Conservation (phyloP, 2,797 vertebrate genomes). For the Anomalospiza imberbis region DNA sequence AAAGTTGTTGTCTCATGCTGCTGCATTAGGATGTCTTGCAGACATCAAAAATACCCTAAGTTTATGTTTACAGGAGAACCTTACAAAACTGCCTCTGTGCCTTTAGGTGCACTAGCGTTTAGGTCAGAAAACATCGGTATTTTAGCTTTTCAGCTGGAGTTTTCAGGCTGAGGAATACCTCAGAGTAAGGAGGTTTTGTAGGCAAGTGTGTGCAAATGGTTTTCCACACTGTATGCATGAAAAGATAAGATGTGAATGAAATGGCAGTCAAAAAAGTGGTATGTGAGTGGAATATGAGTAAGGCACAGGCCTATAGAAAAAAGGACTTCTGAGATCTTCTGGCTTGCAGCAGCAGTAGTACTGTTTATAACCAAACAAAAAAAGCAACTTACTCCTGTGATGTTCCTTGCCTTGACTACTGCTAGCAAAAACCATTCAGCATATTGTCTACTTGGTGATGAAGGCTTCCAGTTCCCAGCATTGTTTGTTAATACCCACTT, state of each 20-base stretch:
- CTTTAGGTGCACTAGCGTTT: background rate
- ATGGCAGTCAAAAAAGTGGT: background rate
- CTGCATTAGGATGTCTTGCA: background rate
- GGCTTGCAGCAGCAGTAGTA: background rate
- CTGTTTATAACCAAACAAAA: background rate
- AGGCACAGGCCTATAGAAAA: background rate
- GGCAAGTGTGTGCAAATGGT: background rate
- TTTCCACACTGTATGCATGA: accelerated
- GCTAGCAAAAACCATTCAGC: background rate
- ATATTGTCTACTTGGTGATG: background rate
- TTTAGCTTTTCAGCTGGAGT: background rate
- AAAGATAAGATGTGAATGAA: background rate
- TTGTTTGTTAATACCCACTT: background rate
- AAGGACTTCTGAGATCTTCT: background rate
- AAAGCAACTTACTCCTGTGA: background rate
- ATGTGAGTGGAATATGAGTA: background rate
- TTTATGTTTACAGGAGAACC: background rate
- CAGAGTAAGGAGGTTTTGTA: background rate
- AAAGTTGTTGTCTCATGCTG: background rate
- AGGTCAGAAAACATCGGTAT: background rate
- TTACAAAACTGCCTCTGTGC: background rate
- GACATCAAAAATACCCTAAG: background rate
- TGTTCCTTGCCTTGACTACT: background rate
- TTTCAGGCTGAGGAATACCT: background rate
- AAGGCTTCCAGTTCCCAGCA: background rate